Percentiles rank a stretch among this genome's conserved stretches.
phyloP scores from a whole-genome alignment of 2,888 invertebrate genomes.

The Sphaerophoria taeniata region DNA sequence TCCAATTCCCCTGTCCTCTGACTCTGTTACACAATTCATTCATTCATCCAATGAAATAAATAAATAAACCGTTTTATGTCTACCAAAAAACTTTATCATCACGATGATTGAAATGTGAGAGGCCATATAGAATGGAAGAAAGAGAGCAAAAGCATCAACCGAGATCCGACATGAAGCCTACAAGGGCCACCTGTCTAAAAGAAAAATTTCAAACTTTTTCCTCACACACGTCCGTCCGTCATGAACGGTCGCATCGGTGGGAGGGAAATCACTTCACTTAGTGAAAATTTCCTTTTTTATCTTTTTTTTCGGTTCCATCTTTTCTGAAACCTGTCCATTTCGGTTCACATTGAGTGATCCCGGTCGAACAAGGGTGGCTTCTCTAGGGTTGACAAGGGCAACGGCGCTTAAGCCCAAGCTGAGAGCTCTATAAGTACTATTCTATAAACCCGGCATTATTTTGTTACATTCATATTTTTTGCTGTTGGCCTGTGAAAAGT shows the following conservation, averaged over 20 bases:
- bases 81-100: neutral
- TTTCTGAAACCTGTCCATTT: conserved; percentile 70
- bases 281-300: conserved; percentile 45
- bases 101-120: conserved; percentile 57
- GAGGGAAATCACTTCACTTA: conserved; percentile 68
- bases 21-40: conserved; percentile 55
- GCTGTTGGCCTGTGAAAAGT: neutral
- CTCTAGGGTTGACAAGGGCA: conserved; percentile 61
- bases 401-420: conserved; percentile 13
- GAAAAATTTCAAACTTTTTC: conserved; percentile 40
- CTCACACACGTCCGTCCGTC: conserved; percentile 29
- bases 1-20: conserved; percentile 33
- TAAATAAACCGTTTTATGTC: conserved; percentile 59
- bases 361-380: conserved; percentile 59
- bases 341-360: conserved; percentile 64
- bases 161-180: conserved; percentile 27
- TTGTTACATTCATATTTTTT: conserved; percentile 21
- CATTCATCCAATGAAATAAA: conserved; percentile 70
- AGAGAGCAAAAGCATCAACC: conserved; percentile 5
- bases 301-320: conserved; percentile 58
- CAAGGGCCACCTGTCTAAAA: conserved; percentile 61
- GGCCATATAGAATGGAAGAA: conserved; percentile 31
- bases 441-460: conserved; percentile 48
- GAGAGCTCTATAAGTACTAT: conserved; percentile 20
- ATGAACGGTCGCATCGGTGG: conserved; percentile 2